These are phyloP conservation scores for Umimayanthus chanpuru DNA, from an alignment of 92 coral and sea anemone species.

Conservation along the genomic window DNA sequence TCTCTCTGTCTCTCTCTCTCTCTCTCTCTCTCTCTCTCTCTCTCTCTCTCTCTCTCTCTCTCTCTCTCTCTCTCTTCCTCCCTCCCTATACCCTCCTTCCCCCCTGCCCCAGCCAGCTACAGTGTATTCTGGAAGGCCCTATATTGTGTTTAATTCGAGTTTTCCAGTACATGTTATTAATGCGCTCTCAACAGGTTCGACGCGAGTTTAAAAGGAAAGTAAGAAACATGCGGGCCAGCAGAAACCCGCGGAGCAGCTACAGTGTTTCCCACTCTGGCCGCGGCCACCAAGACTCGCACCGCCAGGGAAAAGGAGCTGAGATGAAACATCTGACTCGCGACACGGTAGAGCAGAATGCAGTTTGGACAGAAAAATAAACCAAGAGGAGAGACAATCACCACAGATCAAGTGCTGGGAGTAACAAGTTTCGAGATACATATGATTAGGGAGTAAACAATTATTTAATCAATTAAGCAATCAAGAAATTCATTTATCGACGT, in stretches of 20 bases:
- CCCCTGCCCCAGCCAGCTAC: too few species aligned
- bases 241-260: slow-evolving; percentile 8
- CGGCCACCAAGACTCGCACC: neutral
- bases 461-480: too few species aligned
- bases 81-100: too few species aligned
- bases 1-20: too few species aligned
- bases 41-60: too few species aligned
- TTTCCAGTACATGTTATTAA: too few species aligned
- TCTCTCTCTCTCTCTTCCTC: too few species aligned
- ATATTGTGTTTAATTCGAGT: too few species aligned
- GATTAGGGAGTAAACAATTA: neutral
- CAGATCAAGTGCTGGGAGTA: neutral
- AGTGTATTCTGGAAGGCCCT: too few species aligned
- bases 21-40: too few species aligned
- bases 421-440: neutral
- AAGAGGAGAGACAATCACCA: neutral
- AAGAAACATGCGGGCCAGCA: slow-evolving; percentile 15
- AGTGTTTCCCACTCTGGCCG: neutral
- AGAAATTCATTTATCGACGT: neutral
- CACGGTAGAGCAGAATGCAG: neutral
- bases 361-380: neutral
- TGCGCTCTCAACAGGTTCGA: neutral
- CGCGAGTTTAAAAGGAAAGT: slow-evolving; percentile 19
- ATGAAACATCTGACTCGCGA: neutral
- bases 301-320: neutral